phyloP scores from a whole-genome alignment of 2,113 vertebrate genomes.

The Actinemys pallida region DNA sequence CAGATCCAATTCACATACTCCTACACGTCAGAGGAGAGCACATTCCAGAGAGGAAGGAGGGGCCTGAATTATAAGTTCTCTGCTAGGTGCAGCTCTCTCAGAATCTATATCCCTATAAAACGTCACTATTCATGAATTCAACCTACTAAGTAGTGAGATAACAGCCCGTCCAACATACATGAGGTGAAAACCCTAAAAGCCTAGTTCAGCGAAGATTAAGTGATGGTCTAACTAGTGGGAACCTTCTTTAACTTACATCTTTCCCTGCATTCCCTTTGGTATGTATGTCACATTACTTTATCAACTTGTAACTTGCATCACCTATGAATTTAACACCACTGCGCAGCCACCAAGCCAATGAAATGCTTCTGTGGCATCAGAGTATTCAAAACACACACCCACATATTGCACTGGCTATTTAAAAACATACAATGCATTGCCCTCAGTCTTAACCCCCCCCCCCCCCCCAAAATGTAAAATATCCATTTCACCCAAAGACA shows the following conservation, averaged over 20 bases:
- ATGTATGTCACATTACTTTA: not conserved
- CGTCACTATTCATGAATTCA: not conserved
- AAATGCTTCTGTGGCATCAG: not conserved
- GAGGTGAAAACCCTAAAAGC: not conserved
- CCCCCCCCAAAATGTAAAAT: not conserved
- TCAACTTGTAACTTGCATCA: not conserved
- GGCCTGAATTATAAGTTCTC: not conserved
- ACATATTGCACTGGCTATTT: rapidly evolving
- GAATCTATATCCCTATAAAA: not conserved
- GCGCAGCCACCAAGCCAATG: not conserved
- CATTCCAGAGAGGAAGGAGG: not conserved
- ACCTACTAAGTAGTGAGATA: not conserved
- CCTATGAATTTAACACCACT: not conserved
- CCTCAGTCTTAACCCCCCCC: rapidly evolving
- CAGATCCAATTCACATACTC: not conserved
- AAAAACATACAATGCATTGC: not conserved
- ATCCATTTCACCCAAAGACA: not conserved
- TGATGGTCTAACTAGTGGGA: not conserved
- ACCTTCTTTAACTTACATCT: rapidly evolving
- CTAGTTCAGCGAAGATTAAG: not conserved
- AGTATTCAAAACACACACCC: rapidly evolving
- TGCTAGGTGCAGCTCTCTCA: not conserved
- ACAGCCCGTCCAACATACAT: rapidly evolving
- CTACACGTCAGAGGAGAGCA: not conserved
- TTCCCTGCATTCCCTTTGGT: not conserved